phyloP scores from a whole-genome alignment of 2,797 vertebrate species.

The Pseudomugil tenellus region DNA sequence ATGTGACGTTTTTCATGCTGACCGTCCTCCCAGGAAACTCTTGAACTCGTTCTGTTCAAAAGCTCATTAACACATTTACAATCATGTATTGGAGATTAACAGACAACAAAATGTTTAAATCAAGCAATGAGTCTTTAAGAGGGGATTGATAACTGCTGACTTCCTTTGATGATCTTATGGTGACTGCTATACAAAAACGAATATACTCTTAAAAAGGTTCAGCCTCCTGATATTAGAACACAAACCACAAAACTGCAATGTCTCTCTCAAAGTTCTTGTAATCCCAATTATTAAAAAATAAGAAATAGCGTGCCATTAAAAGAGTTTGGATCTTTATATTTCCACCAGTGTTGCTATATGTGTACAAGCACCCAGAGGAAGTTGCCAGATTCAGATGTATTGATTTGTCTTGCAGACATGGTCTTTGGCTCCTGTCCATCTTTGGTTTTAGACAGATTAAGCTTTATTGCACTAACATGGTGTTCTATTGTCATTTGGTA shows the following conservation, averaged over 20 bases:
- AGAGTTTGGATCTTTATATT: no score
- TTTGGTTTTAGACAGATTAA: neutral
- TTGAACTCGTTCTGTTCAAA: slow-evolving; percentile 19
- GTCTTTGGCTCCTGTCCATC: neutral
- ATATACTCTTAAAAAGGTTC: no score
- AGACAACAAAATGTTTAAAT: neutral
- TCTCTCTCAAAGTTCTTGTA: no score
- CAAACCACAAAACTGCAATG: no score
- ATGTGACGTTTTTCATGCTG: slow-evolving; percentile 47
- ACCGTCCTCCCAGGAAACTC: slow-evolving; percentile 37
- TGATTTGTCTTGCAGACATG: neutral
- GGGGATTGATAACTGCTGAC: neutral
- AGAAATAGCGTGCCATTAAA: no score
- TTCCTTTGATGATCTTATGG: no score
- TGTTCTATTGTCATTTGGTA: no score
- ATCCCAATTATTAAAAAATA: no score
- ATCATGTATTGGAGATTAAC: neutral
- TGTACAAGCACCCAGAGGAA: neutral
- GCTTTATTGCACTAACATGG: neutral
- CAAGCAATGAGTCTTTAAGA: neutral
- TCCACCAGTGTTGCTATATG: no score
- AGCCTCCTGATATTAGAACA: no score
- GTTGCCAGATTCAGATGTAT: neutral
- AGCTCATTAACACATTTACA: neutral
- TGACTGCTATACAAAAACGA: no score